Base-by-base conservation (phyloP, 2,888 invertebrate species). In the Xanthorhoe designata region DNA sequence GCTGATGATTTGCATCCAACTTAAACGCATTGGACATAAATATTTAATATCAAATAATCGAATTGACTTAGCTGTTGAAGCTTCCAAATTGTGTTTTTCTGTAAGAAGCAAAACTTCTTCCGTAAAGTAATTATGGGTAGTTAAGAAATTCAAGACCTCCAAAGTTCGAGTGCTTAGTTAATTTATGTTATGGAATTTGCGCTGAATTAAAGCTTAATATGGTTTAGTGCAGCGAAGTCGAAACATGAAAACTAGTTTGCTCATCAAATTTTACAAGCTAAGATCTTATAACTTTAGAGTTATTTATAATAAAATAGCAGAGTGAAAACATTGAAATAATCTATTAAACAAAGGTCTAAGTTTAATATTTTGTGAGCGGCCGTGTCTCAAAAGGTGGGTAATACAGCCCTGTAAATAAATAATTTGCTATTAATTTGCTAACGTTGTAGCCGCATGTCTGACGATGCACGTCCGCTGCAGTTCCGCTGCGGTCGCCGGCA, bases 121-220 rank as follows among this genome's bases (percentile, higher is more conserved):
- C 75, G 74, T 79, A 77, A 84, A 85, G 83, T 85, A 85, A 87
- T 88, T 88, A 88, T 71, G 71, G 74, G 69, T 76, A 85, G 86
- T 88, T 86, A 84, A 84, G 83, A 81, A 86, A 85, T 85, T 85
- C 82, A 78, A 82, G 74, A 77, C 73, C 71, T 66, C 64, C 61
- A 59, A 71, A 74, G 61, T 81, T 82, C 77, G 73, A 73, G 79
- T 81, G 82, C 84, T 87, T 84, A 83, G 80, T 76, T 74, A 84
- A 83, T 82, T 84, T 83, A 78, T 80, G 64, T 68, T 68, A 60
- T 55, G 71, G 68, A 69, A 68, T 70, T 63, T 57, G 60, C 61
- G 50, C 52, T 57, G 47, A 57, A 67, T 70, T 64, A 64, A 65
- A 53, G 54, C 24, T 58, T 54, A 47, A 60, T 51, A 13, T 13